A percentile compares a stretch with the other conserved stretches of the same genome.
phyloP scores from a whole-genome alignment of 2,888 invertebrate genomes.

The Archips crataeganus region DNA sequence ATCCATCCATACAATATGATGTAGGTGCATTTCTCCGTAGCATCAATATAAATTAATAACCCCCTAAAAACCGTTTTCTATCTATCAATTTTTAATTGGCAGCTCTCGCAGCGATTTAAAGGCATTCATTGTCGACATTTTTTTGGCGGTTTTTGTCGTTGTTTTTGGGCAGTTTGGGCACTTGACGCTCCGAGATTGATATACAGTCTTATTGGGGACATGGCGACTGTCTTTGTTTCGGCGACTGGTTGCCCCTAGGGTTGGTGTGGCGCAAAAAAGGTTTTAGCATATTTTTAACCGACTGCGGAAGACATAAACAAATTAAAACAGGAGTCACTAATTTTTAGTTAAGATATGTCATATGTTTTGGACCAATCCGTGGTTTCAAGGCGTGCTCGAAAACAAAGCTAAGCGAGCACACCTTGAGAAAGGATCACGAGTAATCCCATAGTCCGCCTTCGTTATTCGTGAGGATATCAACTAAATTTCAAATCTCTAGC shows the following conservation, averaged over 20 bases:
- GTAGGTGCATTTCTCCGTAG: not conserved
- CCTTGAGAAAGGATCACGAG: too few relatives aligned
- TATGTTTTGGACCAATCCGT: too few relatives aligned
- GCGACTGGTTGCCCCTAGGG: conserved; percentile 67
- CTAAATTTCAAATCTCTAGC: too few relatives aligned
- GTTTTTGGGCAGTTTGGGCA: conserved; percentile 81
- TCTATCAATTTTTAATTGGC: conserved; percentile 86
- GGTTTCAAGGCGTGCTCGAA: too few relatives aligned
- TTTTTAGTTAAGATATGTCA: too few relatives aligned
- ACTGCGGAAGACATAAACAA: too few relatives aligned
- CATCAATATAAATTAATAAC: conserved; percentile 30
- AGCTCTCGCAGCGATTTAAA: conserved; percentile 83
- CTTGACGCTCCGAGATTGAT: conserved; percentile 83
- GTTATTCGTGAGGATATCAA: too few relatives aligned
- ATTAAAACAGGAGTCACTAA: too few relatives aligned
- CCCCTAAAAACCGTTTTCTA: conserved; percentile 59
- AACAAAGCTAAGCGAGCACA: too few relatives aligned
- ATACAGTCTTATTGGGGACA: conserved; percentile 82
- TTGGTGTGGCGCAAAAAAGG: conserved; percentile 30
- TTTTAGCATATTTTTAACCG: conserved; percentile 15
- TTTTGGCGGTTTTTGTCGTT: conserved; percentile 73
- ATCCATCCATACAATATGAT: too few relatives aligned
- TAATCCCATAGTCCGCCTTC: too few relatives aligned
- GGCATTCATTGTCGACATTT: conserved; percentile 78
- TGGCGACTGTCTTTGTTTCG: conserved; percentile 82